phyloP scores from a whole-genome alignment of 2,888 invertebrate genomes.

The Deroplatys truncata region DNA sequence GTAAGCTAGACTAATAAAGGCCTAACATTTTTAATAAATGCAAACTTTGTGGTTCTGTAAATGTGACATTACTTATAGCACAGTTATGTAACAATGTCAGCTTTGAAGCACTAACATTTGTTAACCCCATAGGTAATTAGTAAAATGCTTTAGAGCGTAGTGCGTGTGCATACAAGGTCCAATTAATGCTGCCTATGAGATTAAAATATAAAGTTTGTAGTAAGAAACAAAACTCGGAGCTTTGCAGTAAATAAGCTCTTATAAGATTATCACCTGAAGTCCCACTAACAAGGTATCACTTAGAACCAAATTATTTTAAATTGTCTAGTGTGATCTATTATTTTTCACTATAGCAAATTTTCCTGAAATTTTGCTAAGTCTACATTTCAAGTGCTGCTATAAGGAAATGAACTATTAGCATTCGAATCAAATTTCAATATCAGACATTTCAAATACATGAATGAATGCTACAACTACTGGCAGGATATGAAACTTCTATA shows the following conservation, averaged over 20 bases:
- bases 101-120: neutral
- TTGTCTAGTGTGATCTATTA: neutral
- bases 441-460: no score
- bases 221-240: neutral
- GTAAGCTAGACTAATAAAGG: neutral
- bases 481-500: no score
- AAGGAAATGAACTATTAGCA: neutral
- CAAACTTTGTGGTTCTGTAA: neutral
- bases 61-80: neutral
- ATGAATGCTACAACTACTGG: no score
- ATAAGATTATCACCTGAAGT: neutral
- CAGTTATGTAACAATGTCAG: neutral
- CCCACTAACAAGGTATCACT: neutral
- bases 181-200: neutral
- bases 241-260: neutral
- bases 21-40: neutral
- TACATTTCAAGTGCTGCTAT: neutral
- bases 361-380: no score
- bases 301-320: neutral
- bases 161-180: neutral
- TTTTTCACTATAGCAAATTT: no score
- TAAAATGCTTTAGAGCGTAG: neutral
- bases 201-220: neutral
- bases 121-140: neutral
- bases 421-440: neutral